Evolutionary conservation across 2,797 vertebrate genomes (phyloP).

Genomic region (Poecilia gillii): DNA sequence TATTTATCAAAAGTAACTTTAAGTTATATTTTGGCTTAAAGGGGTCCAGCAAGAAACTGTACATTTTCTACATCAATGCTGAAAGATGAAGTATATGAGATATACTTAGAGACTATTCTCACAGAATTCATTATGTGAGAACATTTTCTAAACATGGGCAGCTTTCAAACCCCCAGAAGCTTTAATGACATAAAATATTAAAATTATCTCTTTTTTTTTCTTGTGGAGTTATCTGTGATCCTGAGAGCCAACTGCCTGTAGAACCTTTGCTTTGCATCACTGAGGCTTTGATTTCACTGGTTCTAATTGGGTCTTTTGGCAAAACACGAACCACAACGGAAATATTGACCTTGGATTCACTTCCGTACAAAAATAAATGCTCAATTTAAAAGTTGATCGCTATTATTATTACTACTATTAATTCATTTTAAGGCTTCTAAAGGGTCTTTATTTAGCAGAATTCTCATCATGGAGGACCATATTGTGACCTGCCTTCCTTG

Average conservation of each 20-base stretch:
- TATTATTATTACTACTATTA: background rate
- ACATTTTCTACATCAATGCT: background rate
- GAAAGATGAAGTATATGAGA: background rate
- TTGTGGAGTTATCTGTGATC: background rate
- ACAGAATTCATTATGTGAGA: background rate
- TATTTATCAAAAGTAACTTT: background rate
- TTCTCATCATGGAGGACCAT: conserved; percentile 24
- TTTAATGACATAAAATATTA: background rate
- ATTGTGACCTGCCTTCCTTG: conserved; percentile 38
- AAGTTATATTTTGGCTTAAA: background rate
- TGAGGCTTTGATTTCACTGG: background rate
- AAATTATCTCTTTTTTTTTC: no score
- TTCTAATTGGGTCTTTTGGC: background rate
- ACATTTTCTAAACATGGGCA: background rate
- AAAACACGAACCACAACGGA: background rate
- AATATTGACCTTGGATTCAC: background rate
- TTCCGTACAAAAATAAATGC: background rate
- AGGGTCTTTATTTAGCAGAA: background rate
- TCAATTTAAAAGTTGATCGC: background rate
- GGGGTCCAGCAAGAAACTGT: background rate
- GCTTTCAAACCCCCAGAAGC: background rate
- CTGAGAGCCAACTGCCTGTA: background rate
- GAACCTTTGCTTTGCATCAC: background rate
- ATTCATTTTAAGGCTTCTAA: background rate
- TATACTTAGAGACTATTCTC: background rate